Evolutionary conservation across 1,140 invertebrate genomes (phyloP).

Genomic region (Theocolax elegans): DNA sequence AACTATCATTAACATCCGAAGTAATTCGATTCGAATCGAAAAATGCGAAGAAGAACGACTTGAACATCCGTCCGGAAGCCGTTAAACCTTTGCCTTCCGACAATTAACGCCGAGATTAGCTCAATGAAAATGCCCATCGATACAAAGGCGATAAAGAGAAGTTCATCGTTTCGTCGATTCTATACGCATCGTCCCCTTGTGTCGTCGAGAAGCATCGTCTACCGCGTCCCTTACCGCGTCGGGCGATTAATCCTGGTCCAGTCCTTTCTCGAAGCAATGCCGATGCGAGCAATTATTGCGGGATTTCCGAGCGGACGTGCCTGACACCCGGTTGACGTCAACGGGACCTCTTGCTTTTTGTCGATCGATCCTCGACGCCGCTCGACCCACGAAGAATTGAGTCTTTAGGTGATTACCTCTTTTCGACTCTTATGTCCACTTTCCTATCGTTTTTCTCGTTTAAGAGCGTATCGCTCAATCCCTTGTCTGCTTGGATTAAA

Average conservation of each 20-base stretch:
- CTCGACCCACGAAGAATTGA: background rate
- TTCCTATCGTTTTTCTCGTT: no score
- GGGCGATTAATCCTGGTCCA: conserved; percentile 8
- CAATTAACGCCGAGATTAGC: background rate
- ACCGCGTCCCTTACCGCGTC: no score
- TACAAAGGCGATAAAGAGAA: background rate
- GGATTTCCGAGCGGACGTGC: background rate
- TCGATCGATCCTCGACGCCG: background rate
- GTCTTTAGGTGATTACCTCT: no score
- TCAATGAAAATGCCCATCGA: background rate
- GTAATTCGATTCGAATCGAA: no score
- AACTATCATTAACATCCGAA: no score
- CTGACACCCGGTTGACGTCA: background rate
- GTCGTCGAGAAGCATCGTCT: no score
- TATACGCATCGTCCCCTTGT: background rate
- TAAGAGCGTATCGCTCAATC: no score
- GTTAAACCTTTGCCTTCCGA: no score
- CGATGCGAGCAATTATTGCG: conserved; percentile 5
- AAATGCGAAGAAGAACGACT: no score
- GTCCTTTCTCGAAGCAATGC: background rate
- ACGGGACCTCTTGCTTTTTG: background rate
- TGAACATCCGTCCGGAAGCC: no score
- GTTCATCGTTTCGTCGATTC: background rate
- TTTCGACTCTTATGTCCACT: no score
- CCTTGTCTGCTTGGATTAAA: no score